Evolutionary conservation across 2,113 vertebrate genomes (phyloP).

Genomic region (Hippocampus mohnikei): DNA sequence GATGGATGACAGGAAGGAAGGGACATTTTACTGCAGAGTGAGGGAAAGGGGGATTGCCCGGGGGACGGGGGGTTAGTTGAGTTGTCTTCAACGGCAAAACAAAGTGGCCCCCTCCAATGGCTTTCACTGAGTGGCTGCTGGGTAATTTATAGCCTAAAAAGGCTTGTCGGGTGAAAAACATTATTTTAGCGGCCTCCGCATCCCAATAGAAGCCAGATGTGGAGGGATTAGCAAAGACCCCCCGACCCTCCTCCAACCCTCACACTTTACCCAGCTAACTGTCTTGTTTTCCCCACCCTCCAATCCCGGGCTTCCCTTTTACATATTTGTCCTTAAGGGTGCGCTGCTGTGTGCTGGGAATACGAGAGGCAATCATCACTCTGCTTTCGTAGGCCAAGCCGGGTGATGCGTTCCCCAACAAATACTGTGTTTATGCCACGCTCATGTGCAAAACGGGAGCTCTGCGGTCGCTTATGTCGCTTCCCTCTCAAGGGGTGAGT

Average conservation of each 20-base stretch:
- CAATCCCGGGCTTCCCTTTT: constrained; percentile 31
- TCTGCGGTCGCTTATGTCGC: constrained; percentile 56
- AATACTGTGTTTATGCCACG: constrained; percentile 35
- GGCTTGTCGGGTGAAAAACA: constrained; percentile 83
- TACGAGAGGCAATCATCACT: constrained; percentile 59
- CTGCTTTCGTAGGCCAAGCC: constrained; percentile 61
- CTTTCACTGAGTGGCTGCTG: constrained; percentile 70
- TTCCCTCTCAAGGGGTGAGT: constrained; percentile 38
- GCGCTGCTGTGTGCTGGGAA: constrained; percentile 56
- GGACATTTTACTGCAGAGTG: constrained; percentile 6
- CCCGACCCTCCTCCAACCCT: constrained; percentile 33
- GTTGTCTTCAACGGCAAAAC: constrained; percentile 52
- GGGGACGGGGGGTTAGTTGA: constrained; percentile 35
- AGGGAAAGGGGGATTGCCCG: neutral
- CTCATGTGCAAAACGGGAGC: constrained; percentile 41
- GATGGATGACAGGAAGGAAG: constrained; percentile 43
- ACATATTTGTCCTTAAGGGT: constrained; percentile 61
- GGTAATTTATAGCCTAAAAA: constrained; percentile 82
- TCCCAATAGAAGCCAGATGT: constrained; percentile 82
- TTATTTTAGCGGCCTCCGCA: constrained; percentile 80
- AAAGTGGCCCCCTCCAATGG: constrained; percentile 58
- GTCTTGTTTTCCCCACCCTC: constrained; percentile 50
- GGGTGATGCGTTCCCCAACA: constrained; percentile 53
- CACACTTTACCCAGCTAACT: constrained; percentile 25
- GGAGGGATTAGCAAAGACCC: constrained; percentile 73